Base-by-base conservation (phyloP, 2,888 invertebrate genomes). In the Himalopsyche anomala region DNA sequence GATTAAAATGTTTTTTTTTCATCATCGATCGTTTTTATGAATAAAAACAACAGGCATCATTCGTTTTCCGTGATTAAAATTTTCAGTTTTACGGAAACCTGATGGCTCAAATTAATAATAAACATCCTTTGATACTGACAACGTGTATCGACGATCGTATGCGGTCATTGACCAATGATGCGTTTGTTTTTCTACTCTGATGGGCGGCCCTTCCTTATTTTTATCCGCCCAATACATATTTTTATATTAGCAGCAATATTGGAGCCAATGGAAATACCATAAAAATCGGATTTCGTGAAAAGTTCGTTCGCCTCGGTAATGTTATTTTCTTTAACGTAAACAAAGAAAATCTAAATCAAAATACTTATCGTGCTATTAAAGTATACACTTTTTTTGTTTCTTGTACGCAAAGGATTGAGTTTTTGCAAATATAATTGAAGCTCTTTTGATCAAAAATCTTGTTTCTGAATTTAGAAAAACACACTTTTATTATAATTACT, bases 171-270 rank as follows among this genome's bases (percentile, higher is more conserved):
- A 38, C 38, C 74, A 74, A 36, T 74, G 74, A 74, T 38, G 38
- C 74, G 38, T 74, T 74, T 74, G 74, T 74, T 74, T 74, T 74
- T 74, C 74, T 74, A 74, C 74, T 74, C 74, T 74, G 36, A 12
- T 74, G 38, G 36, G 74, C 74, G 51, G 36, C 38, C 38, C 74
- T 74, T 38, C 38, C 38, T 38, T 74, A 38, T 74, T 74, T 74
- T 74, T 38, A 74, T 74, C 74, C 74, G 4, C 1, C 74, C 19
- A 38, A 74, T 74, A 51, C 51, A 15, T 51, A 74, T 74, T 74
- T 74, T 12, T 36, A 38, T 74, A 28, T 1, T 28, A 74, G 38
- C 74, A 36, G 36, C 74, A 74, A 36, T 74, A 74, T 38, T 36
- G 38, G 74, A 38, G 11, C 74, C 15, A 74, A 38, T 38, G 38